phyloP scores from a whole-genome alignment of 1,140 invertebrate species.

The Forficula auricularia region DNA sequence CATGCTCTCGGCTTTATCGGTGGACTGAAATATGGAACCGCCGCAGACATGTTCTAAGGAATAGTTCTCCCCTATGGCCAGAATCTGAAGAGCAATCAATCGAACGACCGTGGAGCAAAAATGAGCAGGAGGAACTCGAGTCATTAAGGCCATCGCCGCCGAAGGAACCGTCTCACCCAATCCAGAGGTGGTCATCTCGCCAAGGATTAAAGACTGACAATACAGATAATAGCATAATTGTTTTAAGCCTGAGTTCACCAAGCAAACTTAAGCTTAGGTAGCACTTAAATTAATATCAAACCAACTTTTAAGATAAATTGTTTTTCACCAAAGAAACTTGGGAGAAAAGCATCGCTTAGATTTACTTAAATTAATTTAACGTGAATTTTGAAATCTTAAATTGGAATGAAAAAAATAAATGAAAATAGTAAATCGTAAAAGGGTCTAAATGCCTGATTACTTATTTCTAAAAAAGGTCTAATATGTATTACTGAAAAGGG shows the following conservation, averaged over 20 bases:
- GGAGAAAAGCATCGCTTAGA: too few relatives aligned
- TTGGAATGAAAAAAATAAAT: too few relatives aligned
- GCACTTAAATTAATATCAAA: too few relatives aligned
- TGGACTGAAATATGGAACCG: constrained; percentile 67
- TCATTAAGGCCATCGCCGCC: constrained; percentile 59
- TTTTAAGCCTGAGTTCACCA: constrained; percentile 5
- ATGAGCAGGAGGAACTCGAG: constrained; percentile 72
- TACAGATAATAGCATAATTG: constrained; percentile 17
- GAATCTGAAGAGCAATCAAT: constrained; percentile 82
- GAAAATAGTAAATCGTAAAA: too few relatives aligned
- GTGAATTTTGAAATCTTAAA: too few relatives aligned
- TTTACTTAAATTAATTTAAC: too few relatives aligned
- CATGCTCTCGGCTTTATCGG: constrained; percentile 85
- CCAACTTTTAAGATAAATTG: too few relatives aligned
- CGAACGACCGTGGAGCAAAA: constrained; percentile 93
- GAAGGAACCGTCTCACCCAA: constrained; percentile 41
- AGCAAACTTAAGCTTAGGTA: too few relatives aligned
- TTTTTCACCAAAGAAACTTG: too few relatives aligned
- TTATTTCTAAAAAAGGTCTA: too few relatives aligned
- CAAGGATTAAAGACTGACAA: constrained; percentile 58
- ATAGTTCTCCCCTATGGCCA: constrained; percentile 76
- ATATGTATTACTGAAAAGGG: too few relatives aligned
- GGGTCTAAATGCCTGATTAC: too few relatives aligned
- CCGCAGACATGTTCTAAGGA: constrained; percentile 89
- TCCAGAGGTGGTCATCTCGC: constrained; percentile 41